Base-by-base conservation (phyloP, 2,797 vertebrate genomes). In the Aratinga solstitialis region DNA sequence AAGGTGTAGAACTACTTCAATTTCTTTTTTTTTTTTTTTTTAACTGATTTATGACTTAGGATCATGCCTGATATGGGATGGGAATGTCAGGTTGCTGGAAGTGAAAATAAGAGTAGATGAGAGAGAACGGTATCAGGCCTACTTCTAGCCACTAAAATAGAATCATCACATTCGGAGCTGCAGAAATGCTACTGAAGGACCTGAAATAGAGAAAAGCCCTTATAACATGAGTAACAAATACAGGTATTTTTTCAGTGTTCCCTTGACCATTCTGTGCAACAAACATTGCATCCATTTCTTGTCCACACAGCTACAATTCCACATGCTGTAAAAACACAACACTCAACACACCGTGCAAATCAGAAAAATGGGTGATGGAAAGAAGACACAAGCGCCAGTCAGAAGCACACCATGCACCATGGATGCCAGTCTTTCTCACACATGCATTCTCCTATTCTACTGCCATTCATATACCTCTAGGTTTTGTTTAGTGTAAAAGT, bases 391-490 rank as follows among this genome's bases (percentile, higher is more conserved):
- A 94, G 79, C 56, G 84, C 87, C 95, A 62, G 47, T 92, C 89
- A 34, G 95, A 95, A 98, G 96, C 96, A 96, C 63, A 27, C 79
- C 96, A 97, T 97, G 97, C 96, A 95, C 76, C 83, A 79, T 30
- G 53, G 92, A 96, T 89, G 82, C 91, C 92, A 90, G 89, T 95
- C 83, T 51, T 90, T 94, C 95, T 92, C 95, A 67, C 92, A 96
- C 96, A 96, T 97, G 97, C 96, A 98, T 88, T 87, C 94, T 96
- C 95, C 97, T 96, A 97, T 66, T 94, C 93, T 88, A 85, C 95
- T 62, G 84, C 91, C 94, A 88, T 92, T 97, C 96, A 93, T 62
- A 89, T 89, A 82, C 90, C 91, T 94, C 86, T 95, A 78, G 85
- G 85, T 45, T 93, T 92, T 97, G 96, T 86, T 97, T 95, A 90